Conservation (phyloP, 2,113 vertebrate species). For the Orientallactaga bullata region DNA sequence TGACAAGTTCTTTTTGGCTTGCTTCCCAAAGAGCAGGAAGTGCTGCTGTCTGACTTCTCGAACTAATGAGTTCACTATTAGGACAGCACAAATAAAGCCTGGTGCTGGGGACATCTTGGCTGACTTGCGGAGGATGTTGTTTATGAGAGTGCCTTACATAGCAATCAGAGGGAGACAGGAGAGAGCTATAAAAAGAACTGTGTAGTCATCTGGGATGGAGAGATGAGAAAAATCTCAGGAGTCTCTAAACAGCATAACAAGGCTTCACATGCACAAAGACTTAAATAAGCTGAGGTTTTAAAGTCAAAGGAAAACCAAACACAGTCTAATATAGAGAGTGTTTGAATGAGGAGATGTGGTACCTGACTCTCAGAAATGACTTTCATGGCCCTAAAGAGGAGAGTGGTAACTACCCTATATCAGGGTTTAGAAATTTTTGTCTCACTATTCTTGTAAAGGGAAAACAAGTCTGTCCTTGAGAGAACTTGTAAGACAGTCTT, state of each 20-base stretch:
- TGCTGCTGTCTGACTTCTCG: conserved; percentile 80
- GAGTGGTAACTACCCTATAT: conserved; percentile 58
- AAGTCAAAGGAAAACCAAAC: conserved; percentile 69
- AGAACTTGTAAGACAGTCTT: conserved; percentile 74
- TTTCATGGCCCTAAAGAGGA: conserved; percentile 58
- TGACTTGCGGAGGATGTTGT: conserved; percentile 56
- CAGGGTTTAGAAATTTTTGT: conserved; percentile 71
- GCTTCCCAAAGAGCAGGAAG: conserved; percentile 83
- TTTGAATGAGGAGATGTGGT: neutral
- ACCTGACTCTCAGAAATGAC: conserved; percentile 41
- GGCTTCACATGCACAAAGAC: conserved; percentile 56
- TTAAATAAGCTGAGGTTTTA: conserved; percentile 64
- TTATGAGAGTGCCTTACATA: conserved; percentile 63
- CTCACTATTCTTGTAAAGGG: conserved; percentile 68
- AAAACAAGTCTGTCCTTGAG: conserved; percentile 82
- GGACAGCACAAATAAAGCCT: conserved; percentile 84
- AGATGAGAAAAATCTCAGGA: conserved; percentile 34
- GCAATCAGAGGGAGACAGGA: conserved; percentile 65
- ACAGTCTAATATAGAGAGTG: neutral
- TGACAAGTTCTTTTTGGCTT: conserved; percentile 80
- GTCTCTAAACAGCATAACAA: conserved; percentile 46
- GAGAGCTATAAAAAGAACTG: conserved; percentile 68
- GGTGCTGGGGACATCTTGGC: conserved; percentile 80
- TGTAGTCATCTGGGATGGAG: conserved; percentile 37
- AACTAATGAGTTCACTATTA: conserved; percentile 84